Percentiles rank a stretch among this genome's conserved stretches.
phyloP scores from a whole-genome alignment of 1,140 invertebrate genomes.

The Eriosoma lanigerum region DNA sequence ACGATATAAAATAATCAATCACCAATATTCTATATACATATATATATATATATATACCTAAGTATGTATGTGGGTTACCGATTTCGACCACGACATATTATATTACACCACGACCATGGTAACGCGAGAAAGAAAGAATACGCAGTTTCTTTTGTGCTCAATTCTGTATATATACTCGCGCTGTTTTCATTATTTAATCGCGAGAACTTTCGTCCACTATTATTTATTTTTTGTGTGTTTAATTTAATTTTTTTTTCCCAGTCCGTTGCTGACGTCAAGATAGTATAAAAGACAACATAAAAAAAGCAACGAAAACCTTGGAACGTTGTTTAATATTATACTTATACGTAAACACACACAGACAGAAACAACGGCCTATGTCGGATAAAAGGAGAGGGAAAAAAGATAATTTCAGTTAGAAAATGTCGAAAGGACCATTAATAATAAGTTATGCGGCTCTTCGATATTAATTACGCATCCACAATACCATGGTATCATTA shows the following conservation, averaged over 20 bases:
- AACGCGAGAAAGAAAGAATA: no score
- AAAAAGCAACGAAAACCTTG: background rate
- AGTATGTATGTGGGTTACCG: no score
- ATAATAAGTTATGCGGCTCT: slow-evolving; percentile 40
- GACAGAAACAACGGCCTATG: background rate
- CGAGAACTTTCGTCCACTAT: no score
- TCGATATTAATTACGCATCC: slow-evolving; percentile 43
- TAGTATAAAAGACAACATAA: background rate
- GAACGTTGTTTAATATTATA: background rate
- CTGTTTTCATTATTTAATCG: no score
- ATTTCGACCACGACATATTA: background rate
- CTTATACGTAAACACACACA: no score
- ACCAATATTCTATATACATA: no score
- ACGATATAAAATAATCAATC: slow-evolving; percentile 38
- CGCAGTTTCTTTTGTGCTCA: no score
- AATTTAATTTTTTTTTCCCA: background rate
- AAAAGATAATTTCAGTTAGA: slow-evolving; percentile 23
- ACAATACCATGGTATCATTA: background rate
- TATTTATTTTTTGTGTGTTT: no score
- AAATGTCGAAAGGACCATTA: slow-evolving; percentile 47
- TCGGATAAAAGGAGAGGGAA: slow-evolving; percentile 17
- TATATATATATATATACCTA: no score
- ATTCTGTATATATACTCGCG: no score
- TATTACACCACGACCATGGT: no score
- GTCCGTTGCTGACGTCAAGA: background rate